These are phyloP conservation scores for Latrodectus hesperus DNA, from an alignment of 2,888 invertebrate species.

Conservation along the genomic window DNA sequence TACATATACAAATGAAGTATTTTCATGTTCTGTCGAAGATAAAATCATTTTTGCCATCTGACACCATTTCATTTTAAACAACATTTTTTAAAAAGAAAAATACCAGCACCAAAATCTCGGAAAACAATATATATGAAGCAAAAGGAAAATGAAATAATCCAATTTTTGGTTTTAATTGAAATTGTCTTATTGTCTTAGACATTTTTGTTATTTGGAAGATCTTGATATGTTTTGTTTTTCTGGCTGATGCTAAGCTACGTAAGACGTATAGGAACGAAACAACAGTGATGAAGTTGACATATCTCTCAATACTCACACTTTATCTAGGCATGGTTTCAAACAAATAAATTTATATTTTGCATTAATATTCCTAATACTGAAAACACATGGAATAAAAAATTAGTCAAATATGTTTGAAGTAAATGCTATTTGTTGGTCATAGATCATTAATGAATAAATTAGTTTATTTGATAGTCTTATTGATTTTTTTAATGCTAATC, in stretches of 20 bases:
- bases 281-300: too few relatives aligned
- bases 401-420: too few relatives aligned
- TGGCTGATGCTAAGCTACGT: slow-evolving; percentile 66
- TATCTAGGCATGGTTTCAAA: too few relatives aligned
- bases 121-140: slow-evolving; percentile 42
- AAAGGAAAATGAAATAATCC: slow-evolving; percentile 4
- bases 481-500: too few relatives aligned
- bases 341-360: too few relatives aligned
- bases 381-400: too few relatives aligned
- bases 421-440: too few relatives aligned
- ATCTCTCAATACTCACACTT: too few relatives aligned
- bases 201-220: slow-evolving; percentile 56
- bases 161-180: not conserved
- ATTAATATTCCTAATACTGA: too few relatives aligned
- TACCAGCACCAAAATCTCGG: slow-evolving; percentile 55
- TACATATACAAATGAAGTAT: too few relatives aligned
- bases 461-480: too few relatives aligned
- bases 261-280: slow-evolving; percentile 8
- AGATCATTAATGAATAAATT: too few relatives aligned
- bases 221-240: slow-evolving; percentile 68
- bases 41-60: not conserved
- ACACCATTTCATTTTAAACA: not conserved
- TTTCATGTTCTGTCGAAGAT: not conserved
- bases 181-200: not conserved
- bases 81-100: not conserved